A percentile compares a stretch with the other conserved stretches of the same genome.
Conservation (phyloP, 2,888 invertebrate genomes). For the Platerodrilus igneus region DNA sequence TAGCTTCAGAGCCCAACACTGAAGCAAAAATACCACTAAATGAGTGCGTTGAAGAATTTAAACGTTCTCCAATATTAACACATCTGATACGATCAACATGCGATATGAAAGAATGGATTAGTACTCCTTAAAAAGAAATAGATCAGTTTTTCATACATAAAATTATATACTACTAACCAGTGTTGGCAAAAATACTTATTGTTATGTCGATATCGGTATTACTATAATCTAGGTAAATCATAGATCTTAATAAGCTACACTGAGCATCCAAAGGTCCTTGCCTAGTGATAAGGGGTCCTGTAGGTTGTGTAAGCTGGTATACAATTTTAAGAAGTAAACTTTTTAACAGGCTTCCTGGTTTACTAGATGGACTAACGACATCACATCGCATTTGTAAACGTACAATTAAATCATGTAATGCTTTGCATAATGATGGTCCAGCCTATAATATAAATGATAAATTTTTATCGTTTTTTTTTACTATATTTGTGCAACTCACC, state of each 20-base stretch:
- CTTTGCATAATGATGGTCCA: slow-evolving; percentile 71
- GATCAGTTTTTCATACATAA: slow-evolving; percentile 12
- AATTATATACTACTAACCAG: slow-evolving; percentile 50
- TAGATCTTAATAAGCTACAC: slow-evolving; percentile 63
- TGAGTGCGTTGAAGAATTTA: slow-evolving; percentile 50
- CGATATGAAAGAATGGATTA: slow-evolving; percentile 53
- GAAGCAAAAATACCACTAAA: slow-evolving; percentile 75
- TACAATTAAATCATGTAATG: slow-evolving; percentile 66
- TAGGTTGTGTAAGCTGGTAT: slow-evolving; percentile 65
- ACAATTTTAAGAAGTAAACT: slow-evolving; percentile 66
- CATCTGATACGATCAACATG: slow-evolving; percentile 55
- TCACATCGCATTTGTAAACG: slow-evolving; percentile 65
- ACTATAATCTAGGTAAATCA: slow-evolving; percentile 61
- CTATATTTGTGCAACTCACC: slow-evolving; percentile 49
- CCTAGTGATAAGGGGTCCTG: slow-evolving; percentile 58
- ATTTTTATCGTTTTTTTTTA: neutral
- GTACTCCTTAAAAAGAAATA: slow-evolving; percentile 45
- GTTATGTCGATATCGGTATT: slow-evolving; percentile 63
- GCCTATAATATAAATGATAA: slow-evolving; percentile 50
- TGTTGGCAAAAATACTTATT: slow-evolving; percentile 68
- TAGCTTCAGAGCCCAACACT: slow-evolving; percentile 60
- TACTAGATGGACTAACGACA: slow-evolving; percentile 53
- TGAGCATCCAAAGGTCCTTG: slow-evolving; percentile 71
- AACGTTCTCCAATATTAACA: slow-evolving; percentile 51
- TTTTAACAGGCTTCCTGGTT: slow-evolving; percentile 56